phyloP scores from a whole-genome alignment of 2,888 invertebrate species.

The Drosophila algonquin region DNA sequence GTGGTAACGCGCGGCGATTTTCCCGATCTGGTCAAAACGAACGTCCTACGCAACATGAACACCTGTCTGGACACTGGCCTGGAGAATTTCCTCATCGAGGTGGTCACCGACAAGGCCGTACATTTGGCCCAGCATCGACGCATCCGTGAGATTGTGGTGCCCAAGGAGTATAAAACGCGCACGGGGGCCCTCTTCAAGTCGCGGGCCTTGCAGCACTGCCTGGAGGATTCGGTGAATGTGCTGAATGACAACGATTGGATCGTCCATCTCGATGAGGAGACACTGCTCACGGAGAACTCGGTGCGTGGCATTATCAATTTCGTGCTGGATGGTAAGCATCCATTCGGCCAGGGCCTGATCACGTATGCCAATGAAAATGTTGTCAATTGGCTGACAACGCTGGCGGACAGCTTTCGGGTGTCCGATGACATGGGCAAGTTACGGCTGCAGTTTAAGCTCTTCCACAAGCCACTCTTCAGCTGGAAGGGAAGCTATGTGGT shows the following conservation, averaged over 20 bases:
- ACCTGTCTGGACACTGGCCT: slow-evolving; percentile 94
- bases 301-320: slow-evolving; percentile 96
- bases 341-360: slow-evolving; percentile 97
- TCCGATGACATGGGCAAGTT: slow-evolving; percentile 99
- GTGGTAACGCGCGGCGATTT: slow-evolving; percentile 97
- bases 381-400: slow-evolving; percentile 97
- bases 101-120: slow-evolving; percentile 95
- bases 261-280: slow-evolving; percentile 98
- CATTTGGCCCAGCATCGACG: slow-evolving; percentile 91
- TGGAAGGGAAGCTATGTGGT: slow-evolving; percentile 99
- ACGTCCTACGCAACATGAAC: slow-evolving; percentile 94
- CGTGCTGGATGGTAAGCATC: slow-evolving; percentile 96
- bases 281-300: slow-evolving; percentile 95
- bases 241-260: slow-evolving; percentile 96
- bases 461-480: slow-evolving; percentile 97
- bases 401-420: slow-evolving; percentile 97
- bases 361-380: slow-evolving; percentile 98
- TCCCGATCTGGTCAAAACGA: slow-evolving; percentile 93
- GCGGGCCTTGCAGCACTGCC: slow-evolving; percentile 96
- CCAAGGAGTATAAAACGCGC: slow-evolving; percentile 92
- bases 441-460: slow-evolving; percentile 94
- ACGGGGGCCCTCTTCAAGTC: slow-evolving; percentile 97
- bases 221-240: slow-evolving; percentile 94
- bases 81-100: slow-evolving; percentile 97
- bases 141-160: slow-evolving; percentile 95